Base-by-base conservation (phyloP, 1,140 invertebrate genomes). In the Drosophila rufa region DNA sequence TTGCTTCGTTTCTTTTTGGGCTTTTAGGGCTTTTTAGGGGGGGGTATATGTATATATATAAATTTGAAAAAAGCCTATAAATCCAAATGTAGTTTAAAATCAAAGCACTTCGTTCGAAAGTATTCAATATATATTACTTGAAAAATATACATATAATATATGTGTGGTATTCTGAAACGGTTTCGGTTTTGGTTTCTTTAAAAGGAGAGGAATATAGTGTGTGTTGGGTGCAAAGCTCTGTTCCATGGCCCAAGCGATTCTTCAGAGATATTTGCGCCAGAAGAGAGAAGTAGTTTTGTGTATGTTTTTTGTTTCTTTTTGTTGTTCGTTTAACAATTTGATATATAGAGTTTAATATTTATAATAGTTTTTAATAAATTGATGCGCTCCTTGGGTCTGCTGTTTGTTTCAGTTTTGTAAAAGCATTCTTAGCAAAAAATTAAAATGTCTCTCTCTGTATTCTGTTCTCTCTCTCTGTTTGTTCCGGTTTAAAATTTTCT, bases 351-450 rank as follows among this genome's bases (percentile, higher is more conserved):
- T 71, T 56, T 82, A 73, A 69, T 80, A 80, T 81, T 76, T 85
- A 79, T 82, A 82, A 82, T 86, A 82, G 80, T 89, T 89, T 82
- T 56, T 81, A 90, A 79, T 91, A 82, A 74, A 90, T 90, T 90
- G 78, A 85, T 81, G 69, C 68, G 75, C 78, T 85, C 68, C 66
- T 64, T 76, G 43, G 50, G 47, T 40, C 60, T 78, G 27, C 56
- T 38, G 19, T 43, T 64, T 75, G 48, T 68, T 66, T 66, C 58
- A 61, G 68, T 73, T 78, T 90, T 90, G 86, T 90, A 90, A 85
- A 89, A 90, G 85, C 85, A 91, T 82, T 90, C 79, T 85, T 90
- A 90, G 85, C 85, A 90, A 90, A 90, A 90, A 90, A 91, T 90
- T 90, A 85, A 90, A 90, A 90, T 80, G 82, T 73, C 55, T 57